These are phyloP conservation scores for Nasonia giraulti DNA, from an alignment of 1,140 invertebrate genomes.

Conservation along the genomic window DNA sequence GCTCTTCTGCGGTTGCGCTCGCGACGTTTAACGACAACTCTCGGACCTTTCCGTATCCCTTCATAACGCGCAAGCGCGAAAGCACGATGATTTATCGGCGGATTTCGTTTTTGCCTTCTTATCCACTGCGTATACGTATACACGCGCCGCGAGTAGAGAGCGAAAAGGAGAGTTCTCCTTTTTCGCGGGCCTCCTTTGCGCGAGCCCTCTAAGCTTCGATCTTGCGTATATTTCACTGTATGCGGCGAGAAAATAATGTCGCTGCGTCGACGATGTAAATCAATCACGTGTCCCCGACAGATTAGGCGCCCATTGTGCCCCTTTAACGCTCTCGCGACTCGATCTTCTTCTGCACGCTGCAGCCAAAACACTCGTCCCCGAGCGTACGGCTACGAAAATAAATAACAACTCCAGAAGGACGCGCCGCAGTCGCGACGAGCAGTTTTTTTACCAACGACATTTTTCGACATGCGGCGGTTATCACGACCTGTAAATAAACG, in stretches of 20 bases:
- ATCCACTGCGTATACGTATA: background rate
- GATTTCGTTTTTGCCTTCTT: slow-evolving; percentile 58
- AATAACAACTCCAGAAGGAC: background rate
- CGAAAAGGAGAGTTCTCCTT: background rate
- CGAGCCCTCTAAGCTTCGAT: slow-evolving; percentile 38
- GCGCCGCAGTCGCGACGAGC: too few species aligned
- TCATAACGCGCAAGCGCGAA: slow-evolving; percentile 53
- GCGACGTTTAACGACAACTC: slow-evolving; percentile 46
- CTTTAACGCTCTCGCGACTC: slow-evolving; percentile 10
- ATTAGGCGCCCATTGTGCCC: slow-evolving; percentile 40
- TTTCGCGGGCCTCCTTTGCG: slow-evolving; percentile 29
- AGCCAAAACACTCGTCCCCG: background rate
- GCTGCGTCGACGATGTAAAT: slow-evolving; percentile 66
- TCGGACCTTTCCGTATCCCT: slow-evolving; percentile 48
- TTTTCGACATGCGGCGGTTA: slow-evolving; percentile 47
- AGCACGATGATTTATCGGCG: slow-evolving; percentile 65
- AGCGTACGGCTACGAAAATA: background rate
- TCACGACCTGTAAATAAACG: slow-evolving; percentile 4
- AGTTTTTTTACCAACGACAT: slow-evolving; percentile 34
- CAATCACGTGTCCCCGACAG: slow-evolving; percentile 64
- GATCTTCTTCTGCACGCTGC: slow-evolving; percentile 26
- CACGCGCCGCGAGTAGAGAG: background rate
- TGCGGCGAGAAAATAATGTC: slow-evolving; percentile 51
- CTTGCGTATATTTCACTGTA: slow-evolving; percentile 18
- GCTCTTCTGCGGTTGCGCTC: slow-evolving; percentile 16